These are phyloP conservation scores for Potorous gilbertii DNA, from an alignment of 2,797 vertebrate genomes.

Conservation along the genomic window DNA sequence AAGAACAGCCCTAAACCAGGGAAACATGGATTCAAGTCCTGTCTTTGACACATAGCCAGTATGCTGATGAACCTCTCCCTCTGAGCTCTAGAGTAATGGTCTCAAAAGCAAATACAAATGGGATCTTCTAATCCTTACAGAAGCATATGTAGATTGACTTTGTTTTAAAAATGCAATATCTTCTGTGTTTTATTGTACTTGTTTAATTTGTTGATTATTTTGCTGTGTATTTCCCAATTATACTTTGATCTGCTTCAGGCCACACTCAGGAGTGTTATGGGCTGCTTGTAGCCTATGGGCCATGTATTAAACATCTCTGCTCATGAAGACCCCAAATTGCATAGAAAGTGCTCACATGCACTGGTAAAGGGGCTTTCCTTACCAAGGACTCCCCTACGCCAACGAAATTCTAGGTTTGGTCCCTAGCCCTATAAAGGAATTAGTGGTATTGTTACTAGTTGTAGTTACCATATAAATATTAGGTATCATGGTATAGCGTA, in stretches of 20 bases:
- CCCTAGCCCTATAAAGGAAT: background rate
- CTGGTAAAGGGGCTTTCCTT: background rate
- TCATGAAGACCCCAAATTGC: background rate
- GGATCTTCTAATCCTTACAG: background rate
- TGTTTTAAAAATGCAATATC: background rate
- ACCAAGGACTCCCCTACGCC: background rate
- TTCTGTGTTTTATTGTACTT: background rate
- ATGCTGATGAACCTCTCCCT: background rate
- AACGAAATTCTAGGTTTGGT: background rate
- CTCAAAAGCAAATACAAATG: background rate
- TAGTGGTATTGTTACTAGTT: background rate
- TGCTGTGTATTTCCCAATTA: background rate
- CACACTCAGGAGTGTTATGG: background rate
- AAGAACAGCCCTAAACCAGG: background rate
- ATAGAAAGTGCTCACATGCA: background rate
- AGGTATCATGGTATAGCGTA: background rate
- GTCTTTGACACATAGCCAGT: background rate
- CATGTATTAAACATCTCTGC: background rate
- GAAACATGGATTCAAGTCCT: background rate
- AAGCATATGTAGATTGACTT: background rate
- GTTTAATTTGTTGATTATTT: background rate
- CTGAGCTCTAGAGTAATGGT: background rate
- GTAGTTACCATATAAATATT: too few relatives aligned
- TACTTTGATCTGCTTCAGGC: background rate
- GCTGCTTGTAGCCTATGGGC: background rate